phyloP scores from a whole-genome alignment of 2,888 invertebrate genomes.

The Lasioglossum vierecki region DNA sequence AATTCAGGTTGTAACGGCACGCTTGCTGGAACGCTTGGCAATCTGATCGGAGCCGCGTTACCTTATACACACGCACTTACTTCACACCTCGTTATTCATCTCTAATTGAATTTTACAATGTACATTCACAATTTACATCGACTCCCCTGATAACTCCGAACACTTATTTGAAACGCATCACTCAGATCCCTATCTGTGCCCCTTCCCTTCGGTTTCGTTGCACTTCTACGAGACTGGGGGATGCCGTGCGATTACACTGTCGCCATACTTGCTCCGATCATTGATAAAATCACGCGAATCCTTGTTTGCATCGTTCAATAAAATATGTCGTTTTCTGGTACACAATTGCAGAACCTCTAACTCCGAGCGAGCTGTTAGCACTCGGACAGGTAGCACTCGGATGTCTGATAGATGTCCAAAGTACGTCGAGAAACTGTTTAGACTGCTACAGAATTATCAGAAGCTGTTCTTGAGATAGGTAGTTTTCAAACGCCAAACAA shows the following conservation, averaged over 20 bases:
- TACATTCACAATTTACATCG: slow-evolving; percentile 17
- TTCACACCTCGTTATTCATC: slow-evolving; percentile 42
- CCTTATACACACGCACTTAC: slow-evolving; percentile 23
- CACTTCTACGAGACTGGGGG: neutral
- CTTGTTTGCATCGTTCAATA: neutral
- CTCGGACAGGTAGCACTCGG: too few species aligned
- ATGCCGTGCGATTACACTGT: too few species aligned
- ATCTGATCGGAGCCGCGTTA: slow-evolving; percentile 50
- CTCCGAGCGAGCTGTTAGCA: too few species aligned
- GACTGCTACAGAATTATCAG: too few species aligned
- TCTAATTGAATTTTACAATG: slow-evolving; percentile 43
- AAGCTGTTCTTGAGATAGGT: too few species aligned
- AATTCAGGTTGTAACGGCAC: slow-evolving; percentile 51
- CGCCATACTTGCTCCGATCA: neutral
- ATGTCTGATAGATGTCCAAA: too few species aligned
- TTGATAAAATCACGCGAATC: neutral
- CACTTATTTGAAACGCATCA: neutral
- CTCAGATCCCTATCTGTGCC: neutral
- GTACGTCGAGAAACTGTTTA: too few species aligned
- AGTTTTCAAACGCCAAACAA: too few species aligned
- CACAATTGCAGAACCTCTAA: neutral
- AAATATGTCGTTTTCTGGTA: neutral
- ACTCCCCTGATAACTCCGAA: slow-evolving; percentile 11
- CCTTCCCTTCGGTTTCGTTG: neutral
- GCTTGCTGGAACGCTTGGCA: slow-evolving; percentile 43